These are phyloP conservation scores for Brachionus plicatilis DNA, from an alignment of 1,140 invertebrate species.

Conservation along the genomic window DNA sequence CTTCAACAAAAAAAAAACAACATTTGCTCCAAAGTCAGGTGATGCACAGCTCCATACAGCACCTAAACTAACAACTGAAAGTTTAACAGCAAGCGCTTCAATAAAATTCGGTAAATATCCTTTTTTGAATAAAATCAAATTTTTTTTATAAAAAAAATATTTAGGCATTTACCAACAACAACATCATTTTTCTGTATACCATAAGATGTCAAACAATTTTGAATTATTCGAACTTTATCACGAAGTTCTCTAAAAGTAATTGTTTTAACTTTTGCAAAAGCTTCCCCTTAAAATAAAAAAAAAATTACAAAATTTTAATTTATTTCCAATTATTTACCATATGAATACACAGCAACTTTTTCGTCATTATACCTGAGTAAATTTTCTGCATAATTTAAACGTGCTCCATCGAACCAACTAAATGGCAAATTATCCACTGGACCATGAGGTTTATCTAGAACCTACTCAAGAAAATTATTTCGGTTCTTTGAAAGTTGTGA, in stretches of 20 bases:
- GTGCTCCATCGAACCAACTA: slow-evolving; percentile 56
- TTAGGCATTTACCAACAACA: slow-evolving; percentile 54
- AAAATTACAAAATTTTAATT: neutral
- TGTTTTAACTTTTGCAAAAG: slow-evolving; percentile 45
- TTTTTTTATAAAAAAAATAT: neutral
- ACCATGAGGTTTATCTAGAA: slow-evolving; percentile 26
- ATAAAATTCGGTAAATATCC: slow-evolving; percentile 58
- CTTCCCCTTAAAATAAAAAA: slow-evolving; percentile 49
- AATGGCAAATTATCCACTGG: slow-evolving; percentile 52
- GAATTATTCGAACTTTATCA: slow-evolving; percentile 52
- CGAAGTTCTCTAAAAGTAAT: slow-evolving; percentile 53
- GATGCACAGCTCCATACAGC: slow-evolving; percentile 62
- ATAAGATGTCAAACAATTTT: slow-evolving; percentile 52
- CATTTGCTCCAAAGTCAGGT: slow-evolving; percentile 61
- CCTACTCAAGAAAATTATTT: slow-evolving; percentile 36
- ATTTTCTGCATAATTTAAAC: slow-evolving; percentile 59
- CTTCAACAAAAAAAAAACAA: slow-evolving; percentile 40
- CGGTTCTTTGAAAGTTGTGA: no score
- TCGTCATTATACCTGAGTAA: slow-evolving; percentile 47
- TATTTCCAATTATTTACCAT: slow-evolving; percentile 47
- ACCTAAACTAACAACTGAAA: slow-evolving; percentile 60
- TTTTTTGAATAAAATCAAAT: slow-evolving; percentile 42
- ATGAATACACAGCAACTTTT: slow-evolving; percentile 56
- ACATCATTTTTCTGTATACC: slow-evolving; percentile 55
- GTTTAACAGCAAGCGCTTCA: slow-evolving; percentile 59